Percentiles rank a stretch among this genome's conserved stretches.
These are phyloP conservation scores for Thryonomys swinderianus DNA, from an alignment of 2,113 vertebrate species.

Conservation along the genomic window DNA sequence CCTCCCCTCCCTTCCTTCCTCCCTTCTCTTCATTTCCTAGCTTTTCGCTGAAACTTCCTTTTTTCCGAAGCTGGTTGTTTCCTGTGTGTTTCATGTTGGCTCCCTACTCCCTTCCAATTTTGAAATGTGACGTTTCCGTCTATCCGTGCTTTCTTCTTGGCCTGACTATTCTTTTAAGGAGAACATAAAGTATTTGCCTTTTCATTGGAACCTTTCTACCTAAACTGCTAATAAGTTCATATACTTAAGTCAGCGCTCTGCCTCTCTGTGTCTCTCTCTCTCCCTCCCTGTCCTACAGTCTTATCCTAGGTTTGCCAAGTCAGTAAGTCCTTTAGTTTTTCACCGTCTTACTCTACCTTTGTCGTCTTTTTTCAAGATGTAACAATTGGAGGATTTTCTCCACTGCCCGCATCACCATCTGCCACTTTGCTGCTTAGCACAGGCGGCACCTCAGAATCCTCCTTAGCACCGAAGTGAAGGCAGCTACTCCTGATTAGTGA, in stretches of 20 bases:
- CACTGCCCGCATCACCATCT: not conserved
- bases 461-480: not conserved
- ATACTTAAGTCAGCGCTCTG: not conserved
- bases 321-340: not conserved
- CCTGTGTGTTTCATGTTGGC: constrained; percentile 26
- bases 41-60: not conserved
- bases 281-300: not conserved
- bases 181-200: not conserved
- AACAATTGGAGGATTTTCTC: not conserved
- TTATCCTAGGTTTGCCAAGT: not conserved
- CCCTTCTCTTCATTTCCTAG: not conserved
- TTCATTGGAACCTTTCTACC: not conserved
- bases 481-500: not conserved
- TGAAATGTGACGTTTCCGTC: not conserved
- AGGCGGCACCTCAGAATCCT: not conserved
- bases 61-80: not conserved
- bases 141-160: not conserved
- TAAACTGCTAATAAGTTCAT: not conserved
- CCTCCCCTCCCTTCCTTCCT: no score
- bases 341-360: not conserved
- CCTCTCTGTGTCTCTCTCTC: not conserved
- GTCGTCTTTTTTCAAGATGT: not conserved
- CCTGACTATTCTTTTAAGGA: not conserved
- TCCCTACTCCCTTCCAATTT: not conserved
- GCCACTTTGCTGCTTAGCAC: not conserved